Percentiles rank a stretch among this genome's conserved stretches.
Conservation (phyloP, 1,140 invertebrate species). For the Sycophaga agraensis region DNA sequence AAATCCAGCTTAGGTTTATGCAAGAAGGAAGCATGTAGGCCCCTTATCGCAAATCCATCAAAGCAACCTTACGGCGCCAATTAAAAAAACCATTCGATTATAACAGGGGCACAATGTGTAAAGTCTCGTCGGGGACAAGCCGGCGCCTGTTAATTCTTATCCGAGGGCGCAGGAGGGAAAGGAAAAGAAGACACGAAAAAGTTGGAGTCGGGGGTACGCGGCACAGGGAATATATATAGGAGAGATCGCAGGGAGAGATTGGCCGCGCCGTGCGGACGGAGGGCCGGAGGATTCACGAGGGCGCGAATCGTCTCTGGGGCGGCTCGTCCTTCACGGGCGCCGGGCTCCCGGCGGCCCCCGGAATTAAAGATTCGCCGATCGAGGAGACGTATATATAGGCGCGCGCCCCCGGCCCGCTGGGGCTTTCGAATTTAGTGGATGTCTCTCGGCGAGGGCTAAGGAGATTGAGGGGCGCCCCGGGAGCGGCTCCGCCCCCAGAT, state of each 20-base stretch:
- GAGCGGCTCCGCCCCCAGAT: constrained; percentile 10
- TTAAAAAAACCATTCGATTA: too few species aligned
- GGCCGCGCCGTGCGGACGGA: constrained; percentile 6
- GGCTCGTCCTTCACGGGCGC: not conserved
- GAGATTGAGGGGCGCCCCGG: constrained; percentile 15
- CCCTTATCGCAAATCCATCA: too few species aligned
- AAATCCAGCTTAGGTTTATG: too few species aligned
- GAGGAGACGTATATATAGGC: constrained; percentile 22
- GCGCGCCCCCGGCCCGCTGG: not conserved
- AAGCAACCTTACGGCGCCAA: too few species aligned
- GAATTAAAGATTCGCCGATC: constrained; percentile 29
- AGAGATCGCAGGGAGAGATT: not conserved
- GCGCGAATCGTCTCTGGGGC: constrained; percentile 14
- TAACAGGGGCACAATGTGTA: too few species aligned
- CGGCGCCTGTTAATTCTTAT: not conserved
- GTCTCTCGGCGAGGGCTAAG: not conserved
- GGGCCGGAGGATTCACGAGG: constrained; percentile 17
- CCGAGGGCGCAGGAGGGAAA: not conserved
- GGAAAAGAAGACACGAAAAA: too few species aligned
- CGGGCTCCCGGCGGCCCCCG: too few species aligned
- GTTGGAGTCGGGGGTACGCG: too few species aligned
- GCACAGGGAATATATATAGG: not conserved
- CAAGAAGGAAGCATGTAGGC: too few species aligned
- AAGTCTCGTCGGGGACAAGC: too few species aligned
- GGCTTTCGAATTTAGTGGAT: constrained; percentile 17